A percentile compares a stretch with the other conserved stretches of the same genome.
These are phyloP conservation scores for Papilio polyxenes DNA, from an alignment of 1,140 invertebrate genomes.

Conservation along the genomic window DNA sequence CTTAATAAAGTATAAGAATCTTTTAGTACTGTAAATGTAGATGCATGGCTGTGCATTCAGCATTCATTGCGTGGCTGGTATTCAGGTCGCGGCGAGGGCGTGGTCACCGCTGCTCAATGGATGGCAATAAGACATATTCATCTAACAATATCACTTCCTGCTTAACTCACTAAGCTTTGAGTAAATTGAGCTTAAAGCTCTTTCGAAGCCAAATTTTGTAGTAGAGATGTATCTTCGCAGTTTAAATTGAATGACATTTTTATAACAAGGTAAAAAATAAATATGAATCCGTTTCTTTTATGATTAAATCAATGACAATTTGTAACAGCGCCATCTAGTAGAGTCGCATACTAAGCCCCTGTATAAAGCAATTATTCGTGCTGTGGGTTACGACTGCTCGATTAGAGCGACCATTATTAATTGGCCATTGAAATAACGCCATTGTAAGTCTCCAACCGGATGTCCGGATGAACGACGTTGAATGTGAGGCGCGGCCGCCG, in stretches of 20 bases:
- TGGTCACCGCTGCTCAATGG: slow-evolving; percentile 46
- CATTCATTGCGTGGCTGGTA: slow-evolving; percentile 46
- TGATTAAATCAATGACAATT: background rate
- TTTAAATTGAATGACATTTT: no score
- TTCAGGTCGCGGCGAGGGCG: slow-evolving; percentile 50
- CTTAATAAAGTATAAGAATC: no score
- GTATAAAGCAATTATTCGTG: background rate
- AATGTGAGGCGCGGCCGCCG: background rate
- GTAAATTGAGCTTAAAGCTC: background rate
- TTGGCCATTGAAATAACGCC: background rate
- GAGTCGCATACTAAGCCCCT: background rate
- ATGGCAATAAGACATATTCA: slow-evolving; percentile 45
- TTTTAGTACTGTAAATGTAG: background rate
- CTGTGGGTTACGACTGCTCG: background rate
- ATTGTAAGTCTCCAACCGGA: slow-evolving; percentile 8
- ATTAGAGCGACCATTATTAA: slow-evolving; percentile 16
- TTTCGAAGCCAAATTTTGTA: background rate
- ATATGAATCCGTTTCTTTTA: no score
- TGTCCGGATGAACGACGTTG: slow-evolving; percentile 11
- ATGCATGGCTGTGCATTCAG: slow-evolving; percentile 38
- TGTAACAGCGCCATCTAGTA: background rate
- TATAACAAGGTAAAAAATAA: background rate
- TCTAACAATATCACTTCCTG: slow-evolving; percentile 8
- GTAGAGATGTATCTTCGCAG: background rate
- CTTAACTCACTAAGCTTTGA: background rate